Evolutionary conservation across 2,797 vertebrate genomes (phyloP).

Genomic region (Nyctalus aviator): DNA sequence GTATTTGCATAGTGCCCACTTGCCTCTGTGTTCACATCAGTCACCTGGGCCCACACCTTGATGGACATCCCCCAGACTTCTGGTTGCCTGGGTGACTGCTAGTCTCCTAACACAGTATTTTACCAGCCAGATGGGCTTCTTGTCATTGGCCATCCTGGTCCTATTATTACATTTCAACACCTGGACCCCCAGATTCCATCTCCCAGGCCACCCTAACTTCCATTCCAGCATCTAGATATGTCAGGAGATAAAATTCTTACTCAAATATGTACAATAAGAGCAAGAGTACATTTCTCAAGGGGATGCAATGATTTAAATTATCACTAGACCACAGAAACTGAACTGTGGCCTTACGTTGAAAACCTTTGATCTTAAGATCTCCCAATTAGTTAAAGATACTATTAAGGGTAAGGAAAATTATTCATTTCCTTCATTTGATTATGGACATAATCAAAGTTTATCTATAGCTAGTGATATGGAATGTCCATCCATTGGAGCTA

Average conservation of each 20-base stretch:
- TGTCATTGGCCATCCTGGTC: background rate
- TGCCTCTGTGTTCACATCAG: background rate
- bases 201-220: background rate
- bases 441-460: background rate
- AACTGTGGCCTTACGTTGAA: background rate
- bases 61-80: background rate
- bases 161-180: slow-evolving; percentile 44
- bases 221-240: background rate
- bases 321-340: background rate
- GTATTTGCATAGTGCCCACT: background rate
- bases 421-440: background rate
- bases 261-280: background rate
- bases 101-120: slow-evolving; percentile 60
- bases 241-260: slow-evolving; percentile 63
- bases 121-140: slow-evolving; percentile 56
- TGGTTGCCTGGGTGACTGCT: slow-evolving; percentile 47
- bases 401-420: background rate
- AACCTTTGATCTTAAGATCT: background rate
- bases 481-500: background rate
- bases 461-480: background rate
- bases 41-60: background rate
- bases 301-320: background rate
- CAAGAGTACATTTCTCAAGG: background rate
- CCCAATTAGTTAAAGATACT: background rate
- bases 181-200: background rate